Percentiles rank a stretch among this genome's conserved stretches.
Evolutionary conservation across 2,113 vertebrate species (phyloP).

Genomic region (Paradoxurus hermaphroditus): DNA sequence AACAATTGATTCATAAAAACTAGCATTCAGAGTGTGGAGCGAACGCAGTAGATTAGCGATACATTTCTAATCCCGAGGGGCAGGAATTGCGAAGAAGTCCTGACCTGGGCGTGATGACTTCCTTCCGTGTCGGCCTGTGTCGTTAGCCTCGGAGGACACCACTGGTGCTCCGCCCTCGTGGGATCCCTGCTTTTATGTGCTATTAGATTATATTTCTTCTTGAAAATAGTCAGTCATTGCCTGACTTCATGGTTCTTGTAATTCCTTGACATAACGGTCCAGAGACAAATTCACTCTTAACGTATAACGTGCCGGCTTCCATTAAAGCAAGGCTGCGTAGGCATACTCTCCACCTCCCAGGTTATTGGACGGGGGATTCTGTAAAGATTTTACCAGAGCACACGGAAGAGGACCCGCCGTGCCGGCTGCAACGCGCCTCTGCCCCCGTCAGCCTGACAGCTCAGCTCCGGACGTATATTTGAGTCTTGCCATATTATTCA

Average conservation of each 20-base stretch:
- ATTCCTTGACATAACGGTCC: not conserved
- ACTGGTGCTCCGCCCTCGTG: not conserved
- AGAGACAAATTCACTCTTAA: not conserved
- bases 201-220: not conserved
- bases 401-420: not conserved
- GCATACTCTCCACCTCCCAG: not conserved
- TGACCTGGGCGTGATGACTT: not conserved
- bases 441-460: not conserved
- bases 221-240: not conserved
- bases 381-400: not conserved
- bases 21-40: not conserved
- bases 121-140: not conserved
- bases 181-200: not conserved
- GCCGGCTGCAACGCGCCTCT: not conserved
- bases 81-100: not conserved
- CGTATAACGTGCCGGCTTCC: not conserved
- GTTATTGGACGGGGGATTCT: not conserved
- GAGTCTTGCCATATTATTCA: not conserved
- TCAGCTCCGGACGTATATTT: not conserved
- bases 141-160: not conserved
- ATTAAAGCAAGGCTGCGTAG: not conserved
- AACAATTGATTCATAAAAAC: not conserved
- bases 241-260: not conserved
- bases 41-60: not conserved
- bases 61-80: not conserved